These are phyloP conservation scores for Glyphotaelius pellucidus DNA, from an alignment of 2,888 invertebrate species.

Conservation along the genomic window DNA sequence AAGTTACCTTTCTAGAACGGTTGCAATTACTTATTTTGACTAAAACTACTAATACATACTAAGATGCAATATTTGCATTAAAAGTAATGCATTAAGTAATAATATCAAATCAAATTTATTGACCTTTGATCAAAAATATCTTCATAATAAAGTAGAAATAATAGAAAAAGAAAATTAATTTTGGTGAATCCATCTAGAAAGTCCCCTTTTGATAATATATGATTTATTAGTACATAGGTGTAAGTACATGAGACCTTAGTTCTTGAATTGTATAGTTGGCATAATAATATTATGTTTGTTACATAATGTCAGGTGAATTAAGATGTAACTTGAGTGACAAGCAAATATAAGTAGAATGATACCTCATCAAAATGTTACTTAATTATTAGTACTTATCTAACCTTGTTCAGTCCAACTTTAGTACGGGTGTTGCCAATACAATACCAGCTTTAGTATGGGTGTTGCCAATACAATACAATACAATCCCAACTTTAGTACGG, in stretches of 20 bases:
- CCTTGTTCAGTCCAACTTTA: not conserved
- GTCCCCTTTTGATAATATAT: conserved; percentile 19
- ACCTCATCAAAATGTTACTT: not conserved
- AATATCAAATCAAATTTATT: not conserved
- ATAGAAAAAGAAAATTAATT: conserved; percentile 9
- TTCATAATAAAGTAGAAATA: conserved; percentile 7
- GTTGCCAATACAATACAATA: no score
- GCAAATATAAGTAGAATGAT: conserved; percentile 12
- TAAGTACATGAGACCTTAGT: not conserved
- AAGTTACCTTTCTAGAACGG: not conserved
- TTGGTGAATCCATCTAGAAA: conserved; percentile 31
- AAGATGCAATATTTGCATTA: conserved; percentile 6
- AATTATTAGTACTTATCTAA: not conserved
- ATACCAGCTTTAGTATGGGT: not conserved
- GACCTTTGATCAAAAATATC: not conserved
- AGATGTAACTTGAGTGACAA: conserved; percentile 20
- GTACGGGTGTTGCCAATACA: no score
- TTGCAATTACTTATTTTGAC: not conserved
- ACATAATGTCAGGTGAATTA: not conserved
- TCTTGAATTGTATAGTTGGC: not conserved
- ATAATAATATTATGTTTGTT: not conserved
- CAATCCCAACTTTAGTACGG: no score
- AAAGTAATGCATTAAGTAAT: conserved; percentile 1
- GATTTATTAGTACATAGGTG: not conserved
- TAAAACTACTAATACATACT: conserved; percentile 17